Evolutionary conservation across 2,888 invertebrate genomes (phyloP).

Genomic region (Hemicrepidius hirtus): DNA sequence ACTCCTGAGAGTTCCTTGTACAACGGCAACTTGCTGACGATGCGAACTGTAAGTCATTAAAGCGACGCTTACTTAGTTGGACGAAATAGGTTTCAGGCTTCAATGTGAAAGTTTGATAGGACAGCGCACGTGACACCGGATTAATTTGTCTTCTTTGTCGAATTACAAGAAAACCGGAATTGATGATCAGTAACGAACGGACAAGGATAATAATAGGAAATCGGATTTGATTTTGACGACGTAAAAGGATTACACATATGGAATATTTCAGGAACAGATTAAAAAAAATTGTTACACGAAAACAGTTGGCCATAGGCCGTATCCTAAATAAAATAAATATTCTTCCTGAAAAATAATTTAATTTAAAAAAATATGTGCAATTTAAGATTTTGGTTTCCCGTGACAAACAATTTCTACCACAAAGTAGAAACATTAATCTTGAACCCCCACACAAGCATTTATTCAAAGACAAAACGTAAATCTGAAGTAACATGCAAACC

Average conservation of each 20-base stretch:
- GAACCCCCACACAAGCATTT: conserved; percentile 1
- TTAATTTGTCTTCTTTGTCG: conserved; percentile 34
- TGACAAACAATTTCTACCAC: neutral
- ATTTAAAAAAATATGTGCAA: too few species aligned
- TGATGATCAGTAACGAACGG: neutral
- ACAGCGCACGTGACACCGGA: conserved; percentile 15
- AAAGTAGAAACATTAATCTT: neutral
- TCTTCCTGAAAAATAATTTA: too few species aligned
- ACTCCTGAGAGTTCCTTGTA: conserved; percentile 53
- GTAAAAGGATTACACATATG: too few species aligned
- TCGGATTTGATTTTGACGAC: too few species aligned
- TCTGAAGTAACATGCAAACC: conserved; percentile 17
- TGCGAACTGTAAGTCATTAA: conserved; percentile 54
- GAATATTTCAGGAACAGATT: too few species aligned
- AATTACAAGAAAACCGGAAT: conserved; percentile 17
- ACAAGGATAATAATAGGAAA: too few species aligned
- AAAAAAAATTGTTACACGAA: too few species aligned
- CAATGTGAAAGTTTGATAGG: conserved; percentile 20
- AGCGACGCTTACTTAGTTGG: conserved; percentile 29
- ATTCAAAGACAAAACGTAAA: conserved; percentile 20
- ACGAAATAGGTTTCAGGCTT: conserved; percentile 22
- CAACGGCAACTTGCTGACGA: conserved; percentile 52
- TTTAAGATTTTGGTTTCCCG: neutral
- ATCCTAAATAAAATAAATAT: too few species aligned
- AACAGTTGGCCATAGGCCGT: too few species aligned